Evolutionary conservation across 2,797 vertebrate genomes (phyloP), one percentile per base, ranked within the genome.

Genomic region (Manis pentadactyla): DNA sequence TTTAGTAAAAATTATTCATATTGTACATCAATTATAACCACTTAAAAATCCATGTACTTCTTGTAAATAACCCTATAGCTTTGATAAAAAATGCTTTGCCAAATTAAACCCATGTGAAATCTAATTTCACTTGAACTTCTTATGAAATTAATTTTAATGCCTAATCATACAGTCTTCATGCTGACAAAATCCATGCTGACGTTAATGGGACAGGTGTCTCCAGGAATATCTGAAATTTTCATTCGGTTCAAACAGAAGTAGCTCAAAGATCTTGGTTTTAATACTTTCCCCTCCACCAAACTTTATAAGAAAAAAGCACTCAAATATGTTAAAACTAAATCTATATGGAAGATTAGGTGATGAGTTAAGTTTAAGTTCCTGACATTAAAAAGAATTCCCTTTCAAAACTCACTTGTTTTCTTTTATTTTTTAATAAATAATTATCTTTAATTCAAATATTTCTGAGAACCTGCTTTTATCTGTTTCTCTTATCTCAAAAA

Each of bases 71-170:
- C 64, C 49, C 57, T 83, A 61, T 31, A 93, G 19, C 31, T 46
- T 31, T 73, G 27, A 84, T 21, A 8, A 91, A 97, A 87, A 93
- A 71, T 68, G 83, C 4, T 83, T 79, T 64, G 55, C 86, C 34
- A 91, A 69, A 89, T n/a, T 77, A 88, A 93, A 90, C 55, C 68
- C 86, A 77, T 27, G 74, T 79, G 55, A 95, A 95, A 96, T 93
- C 51, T 96, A 92, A 97, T 96, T 95, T 97, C 21, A 82, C 59
- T 66, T 88, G 78, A 94, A 42, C n/a, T 93, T 92, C 77, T 84
- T 87, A 92, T 68, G 51, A 98, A 97, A 95, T 97, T 97, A 97
- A 97, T 96, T 97, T 96, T 97, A 97, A 95, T 96, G 68, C 63
- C 53, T 97, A 95, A 88, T 94, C 69, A 93, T 90, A 68, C 5